Percentiles rank a stretch among this genome's conserved stretches.
These are phyloP conservation scores for Indicator indicator DNA, from an alignment of 2,113 vertebrate genomes.

Conservation along the genomic window DNA sequence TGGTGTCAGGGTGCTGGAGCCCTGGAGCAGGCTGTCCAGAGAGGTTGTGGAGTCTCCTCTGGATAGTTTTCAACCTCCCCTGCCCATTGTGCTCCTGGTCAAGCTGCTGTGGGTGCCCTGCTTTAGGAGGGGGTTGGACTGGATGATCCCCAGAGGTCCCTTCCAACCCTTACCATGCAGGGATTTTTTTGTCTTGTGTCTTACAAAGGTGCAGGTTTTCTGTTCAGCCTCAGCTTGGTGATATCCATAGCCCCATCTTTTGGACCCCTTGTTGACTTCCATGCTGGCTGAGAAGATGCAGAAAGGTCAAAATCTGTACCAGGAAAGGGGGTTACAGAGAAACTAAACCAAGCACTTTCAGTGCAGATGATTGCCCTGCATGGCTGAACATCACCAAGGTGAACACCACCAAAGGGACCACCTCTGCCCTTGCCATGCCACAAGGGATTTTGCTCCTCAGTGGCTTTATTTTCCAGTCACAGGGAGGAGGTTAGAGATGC, in stretches of 20 bases:
- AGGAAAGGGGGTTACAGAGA: not conserved
- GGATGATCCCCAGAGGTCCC: not conserved
- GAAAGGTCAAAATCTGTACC: not conserved
- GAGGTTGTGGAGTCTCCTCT: not conserved
- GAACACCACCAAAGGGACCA: not conserved
- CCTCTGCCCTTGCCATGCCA: not conserved
- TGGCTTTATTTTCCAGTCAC: not conserved
- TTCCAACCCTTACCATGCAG: not conserved
- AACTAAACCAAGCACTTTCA: rapidly evolving
- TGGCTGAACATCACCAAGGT: rapidly evolving
- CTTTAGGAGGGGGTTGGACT: not conserved
- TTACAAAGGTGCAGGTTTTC: not conserved
- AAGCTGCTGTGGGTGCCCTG: not conserved
- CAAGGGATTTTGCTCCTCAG: not conserved
- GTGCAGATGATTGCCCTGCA: rapidly evolving
- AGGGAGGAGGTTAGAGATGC: not conserved
- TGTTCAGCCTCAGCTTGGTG: not conserved
- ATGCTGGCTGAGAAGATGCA: not conserved
- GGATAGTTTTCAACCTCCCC: not conserved
- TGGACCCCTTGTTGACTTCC: not conserved
- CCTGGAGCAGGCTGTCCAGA: not conserved
- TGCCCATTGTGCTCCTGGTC: not conserved
- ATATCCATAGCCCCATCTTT: rapidly evolving
- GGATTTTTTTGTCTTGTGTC: not conserved
- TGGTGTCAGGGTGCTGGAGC: too few relatives aligned